Base-by-base conservation (phyloP, 2,113 vertebrate genomes). In the Xiphorhynchus elegans region DNA sequence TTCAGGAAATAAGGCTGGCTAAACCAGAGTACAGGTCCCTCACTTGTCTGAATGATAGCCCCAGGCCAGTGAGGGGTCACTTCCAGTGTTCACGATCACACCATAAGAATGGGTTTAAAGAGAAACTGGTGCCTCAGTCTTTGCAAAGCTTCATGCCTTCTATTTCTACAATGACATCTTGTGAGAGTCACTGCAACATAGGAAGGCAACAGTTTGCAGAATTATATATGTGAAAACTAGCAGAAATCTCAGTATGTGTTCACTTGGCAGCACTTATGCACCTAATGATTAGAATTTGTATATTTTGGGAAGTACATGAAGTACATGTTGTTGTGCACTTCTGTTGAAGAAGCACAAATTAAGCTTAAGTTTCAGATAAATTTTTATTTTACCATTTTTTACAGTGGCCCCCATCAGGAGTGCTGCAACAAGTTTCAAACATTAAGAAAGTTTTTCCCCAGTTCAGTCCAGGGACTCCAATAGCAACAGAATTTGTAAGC, bases 21-120 rank as follows among this genome's bases (percentile, higher is more conserved):
- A 73, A 84, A 93, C 8, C 17, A 46, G 42, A 69, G 23, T 66
- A 80, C 82, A 90, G 94, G 75, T 90, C 75, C 62, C 59, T 96
- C 82, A 86, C 72, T 76, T 94, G 75, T 58, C 74, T 86, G 55
- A 13, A 11, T 66, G 11, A 66, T 4, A 77, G 50, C 67, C n/a
- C 10, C 59, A 85, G 79, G 90, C 13, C 28, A 23, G 14, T 6
- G 26, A 14, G 12, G 17, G n/a, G 28, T 55, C 53, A 74, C 23
- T 73, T 58, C 37, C 50, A 90, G 46, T 37, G 72, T 35, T 92
- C 59, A 16, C n/a, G 46, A 46, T 49, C 28, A 78, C 40, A 66
- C 60, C 15, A 2, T 46, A 69, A 73, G 40, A 88, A 68, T 33
- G 10, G 23, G 29, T 93, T 95, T 91, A 87, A 82, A 87, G 31